A percentile compares a stretch with the other conserved stretches of the same genome.
Conservation (phyloP, 1,140 invertebrate genomes). For the Drepana arcuata region DNA sequence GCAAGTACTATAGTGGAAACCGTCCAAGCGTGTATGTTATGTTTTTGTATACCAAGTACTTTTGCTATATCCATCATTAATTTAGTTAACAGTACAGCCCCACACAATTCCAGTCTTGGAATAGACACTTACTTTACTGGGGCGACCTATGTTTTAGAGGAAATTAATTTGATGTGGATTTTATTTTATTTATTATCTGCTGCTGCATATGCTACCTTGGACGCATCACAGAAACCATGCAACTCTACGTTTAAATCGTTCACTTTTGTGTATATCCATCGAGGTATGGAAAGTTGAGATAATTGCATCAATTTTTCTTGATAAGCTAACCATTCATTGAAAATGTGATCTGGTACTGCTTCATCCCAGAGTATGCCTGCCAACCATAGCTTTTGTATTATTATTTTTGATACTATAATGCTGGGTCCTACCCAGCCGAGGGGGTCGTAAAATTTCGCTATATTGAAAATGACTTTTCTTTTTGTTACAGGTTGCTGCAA, state of each 20-base stretch:
- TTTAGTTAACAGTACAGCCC: not conserved
- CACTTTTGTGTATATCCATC: conserved; percentile 4
- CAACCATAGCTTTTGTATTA: conserved; percentile 31
- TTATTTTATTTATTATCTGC: conserved; percentile 12
- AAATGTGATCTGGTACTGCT: conserved; percentile 13
- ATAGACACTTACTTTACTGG: conserved; percentile 1
- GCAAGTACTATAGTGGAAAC: not conserved
- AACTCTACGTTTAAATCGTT: conserved; percentile 13
- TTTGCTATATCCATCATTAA: not conserved
- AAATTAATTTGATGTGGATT: conserved; percentile 1
- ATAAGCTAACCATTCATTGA: conserved; percentile 16
- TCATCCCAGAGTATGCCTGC: conserved; percentile 29
- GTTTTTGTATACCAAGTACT: not conserved
- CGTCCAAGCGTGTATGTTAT: not conserved
- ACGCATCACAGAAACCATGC: conserved; percentile 35
- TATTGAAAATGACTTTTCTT: conserved; percentile 7
- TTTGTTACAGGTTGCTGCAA: conserved; percentile 6
- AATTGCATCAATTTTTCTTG: conserved; percentile 10
- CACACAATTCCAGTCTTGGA: conserved; percentile 1
- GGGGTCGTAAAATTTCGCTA: no score
- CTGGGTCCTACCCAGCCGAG: conserved; percentile 24
- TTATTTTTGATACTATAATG: conserved; percentile 26
- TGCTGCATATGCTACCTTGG: conserved; percentile 24
- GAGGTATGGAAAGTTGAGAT: conserved; percentile 12
- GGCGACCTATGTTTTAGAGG: conserved; percentile 1